Evolutionary conservation across 2,113 vertebrate genomes (phyloP), one percentile per base, ranked within the genome.

Genomic region (Megaleporinus macrocephalus): DNA sequence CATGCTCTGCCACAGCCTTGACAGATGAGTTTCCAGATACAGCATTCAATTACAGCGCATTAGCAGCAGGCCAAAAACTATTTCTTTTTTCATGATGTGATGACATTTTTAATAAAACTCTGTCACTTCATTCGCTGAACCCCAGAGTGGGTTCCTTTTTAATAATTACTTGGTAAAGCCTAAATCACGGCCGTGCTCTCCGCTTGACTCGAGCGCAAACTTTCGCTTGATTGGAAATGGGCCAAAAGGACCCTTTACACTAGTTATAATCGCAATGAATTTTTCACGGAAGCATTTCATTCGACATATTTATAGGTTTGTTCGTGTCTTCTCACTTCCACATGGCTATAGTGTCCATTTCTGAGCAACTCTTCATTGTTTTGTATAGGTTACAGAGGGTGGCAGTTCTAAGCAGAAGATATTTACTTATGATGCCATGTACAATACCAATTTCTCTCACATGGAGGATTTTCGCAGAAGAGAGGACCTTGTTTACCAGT

Each of bases 361-460:
- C 15, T 68, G 9, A 47, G 66, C n/a, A n/a, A 44, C 27, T 33
- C 5, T 30, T 68, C 11, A 18, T 44, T 78, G 5, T 85, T 85
- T 68, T 61, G 69, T 72, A 1, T 88, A 98, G 97, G 96, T 97
- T 66, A 95, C 88, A 0, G 96, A 97, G 0, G 96, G 95, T 0
- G 96, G 96, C 22, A 94, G 93, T 78, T 95, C 95, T 85, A 98
- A 96, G 81, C 97, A 98, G 91, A 98, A 98, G 90, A 95, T 98
- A 86, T 98, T 98, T 85, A 98, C 96, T 16, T 98, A 97, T 0
- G 97, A 98, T 20, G 95, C 96, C 89, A 96, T 97, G 95, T 96
- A 96, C 89, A 98, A 96, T 86, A 96, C 94, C 80, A 98, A 95
- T 84, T 96, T 93, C 87, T 96, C 96, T 0, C 94, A 97, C 89